Evolutionary conservation across 2,888 invertebrate genomes (phyloP).

Genomic region (Cantharis rustica): DNA sequence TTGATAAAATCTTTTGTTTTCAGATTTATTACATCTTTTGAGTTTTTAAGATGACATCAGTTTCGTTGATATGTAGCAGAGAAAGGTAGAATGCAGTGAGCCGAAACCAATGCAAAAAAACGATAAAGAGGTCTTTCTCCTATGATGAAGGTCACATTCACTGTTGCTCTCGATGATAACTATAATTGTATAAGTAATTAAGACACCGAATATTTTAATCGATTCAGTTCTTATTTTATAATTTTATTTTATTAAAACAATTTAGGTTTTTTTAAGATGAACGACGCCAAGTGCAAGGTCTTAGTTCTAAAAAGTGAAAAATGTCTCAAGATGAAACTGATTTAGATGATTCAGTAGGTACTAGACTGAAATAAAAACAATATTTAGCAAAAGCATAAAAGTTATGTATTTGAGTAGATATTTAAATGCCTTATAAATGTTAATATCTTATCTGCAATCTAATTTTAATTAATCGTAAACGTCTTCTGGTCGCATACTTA

Average conservation of each 20-base stretch:
- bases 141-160: slow-evolving; percentile 43
- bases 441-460: slow-evolving; percentile 50
- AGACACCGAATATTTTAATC: neutral
- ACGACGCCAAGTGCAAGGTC: too few relatives aligned
- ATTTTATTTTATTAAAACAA: neutral
- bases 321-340: neutral
- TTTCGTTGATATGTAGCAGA: slow-evolving; percentile 30
- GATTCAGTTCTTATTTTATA: neutral
- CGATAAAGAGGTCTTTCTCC: slow-evolving; percentile 37
- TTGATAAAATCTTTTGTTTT: neutral
- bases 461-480: slow-evolving; percentile 53
- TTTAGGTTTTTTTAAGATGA: too few relatives aligned
- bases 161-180: slow-evolving; percentile 17
- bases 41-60: slow-evolving; percentile 33
- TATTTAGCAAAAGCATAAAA: slow-evolving; percentile 6
- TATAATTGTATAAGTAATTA: neutral
- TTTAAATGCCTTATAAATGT: slow-evolving; percentile 29
- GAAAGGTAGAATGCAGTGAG: slow-evolving; percentile 28
- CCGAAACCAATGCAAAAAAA: slow-evolving; percentile 29
- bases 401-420: slow-evolving; percentile 23
- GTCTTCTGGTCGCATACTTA: slow-evolving; percentile 48
- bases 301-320: neutral
- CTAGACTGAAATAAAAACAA: slow-evolving; percentile 7
- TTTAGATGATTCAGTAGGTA: neutral
- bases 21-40: neutral